Evolutionary conservation across 2,113 vertebrate genomes (phyloP), one percentile per base, ranked within the genome.

Genomic region (Petrocephalus zakoni): DNA sequence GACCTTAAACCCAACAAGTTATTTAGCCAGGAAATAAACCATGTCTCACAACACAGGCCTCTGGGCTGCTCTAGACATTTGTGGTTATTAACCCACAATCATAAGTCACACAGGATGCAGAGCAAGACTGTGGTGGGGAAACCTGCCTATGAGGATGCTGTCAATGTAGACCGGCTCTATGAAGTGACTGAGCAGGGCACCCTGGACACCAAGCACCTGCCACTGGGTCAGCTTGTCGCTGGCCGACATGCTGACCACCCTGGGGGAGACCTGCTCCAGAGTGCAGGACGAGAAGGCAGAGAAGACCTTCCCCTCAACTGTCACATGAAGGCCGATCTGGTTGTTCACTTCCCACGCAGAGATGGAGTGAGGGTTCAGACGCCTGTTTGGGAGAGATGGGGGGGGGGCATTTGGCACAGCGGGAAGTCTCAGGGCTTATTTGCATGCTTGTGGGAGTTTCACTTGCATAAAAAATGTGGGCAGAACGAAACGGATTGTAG

Each of bases 161-260:
- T 92, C 96, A 89, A 97, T 94, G 25, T 99, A 99, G 86, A 99
- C 55, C 0, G 98, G 98, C 52, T 99, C 96, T 0, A 99, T 96
- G 90, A 99, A 99, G 92, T 98, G 97, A 92, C 98, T 98, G 53
- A 99, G 95, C 90, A 99, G 89, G 0, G 98, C 97, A 46, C 98
- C 98, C 92, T 99, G 98, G 68, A 97, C 92, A 90, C 98, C 98
- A 17, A 99, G 92, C 84, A 99, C 98, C 91, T 98, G 97, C 98
- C 98, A 99, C 90, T 97, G 96, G 8, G 96, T 97, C 89, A 99
- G 87, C 88, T 99, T 99, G 94, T 99, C 98, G 81, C 95, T 97
- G 51, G 95, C 89, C 0, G 97, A 98, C 97, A 99, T 98, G 88
- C 97, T 99, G 91, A 95, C 94, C 81, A 96, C 85, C 91, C 93